A percentile compares a stretch with the other conserved stretches of the same genome.
Evolutionary conservation across 2,113 vertebrate genomes (phyloP).

Genomic region (Aramus guarauna): DNA sequence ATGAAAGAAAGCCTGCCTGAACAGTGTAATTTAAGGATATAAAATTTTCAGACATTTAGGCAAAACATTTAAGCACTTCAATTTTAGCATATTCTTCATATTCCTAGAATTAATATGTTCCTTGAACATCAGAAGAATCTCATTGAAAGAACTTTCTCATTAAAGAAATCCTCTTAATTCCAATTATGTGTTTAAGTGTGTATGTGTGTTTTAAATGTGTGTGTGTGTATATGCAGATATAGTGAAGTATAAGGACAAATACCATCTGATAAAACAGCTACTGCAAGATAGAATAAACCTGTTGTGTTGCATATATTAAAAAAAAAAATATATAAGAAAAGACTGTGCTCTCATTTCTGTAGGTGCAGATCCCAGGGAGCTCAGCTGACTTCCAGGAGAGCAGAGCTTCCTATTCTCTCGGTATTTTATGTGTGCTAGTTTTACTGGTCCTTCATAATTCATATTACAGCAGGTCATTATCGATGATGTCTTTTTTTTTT

Average conservation of each 20-base stretch:
- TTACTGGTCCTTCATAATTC: not conserved
- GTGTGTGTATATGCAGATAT: rapidly evolving
- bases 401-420: not conserved
- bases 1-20: not conserved
- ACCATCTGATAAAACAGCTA: not conserved
- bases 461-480: not conserved
- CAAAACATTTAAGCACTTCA: slow-evolving; percentile 22
- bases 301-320: not conserved
- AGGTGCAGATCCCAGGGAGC: not conserved
- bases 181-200: not conserved
- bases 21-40: not conserved
- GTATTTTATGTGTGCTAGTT: not conserved
- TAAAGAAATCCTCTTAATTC: not conserved
- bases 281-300: not conserved
- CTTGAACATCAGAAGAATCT: not conserved
- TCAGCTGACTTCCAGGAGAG: not conserved
- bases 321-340: not conserved
- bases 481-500: too few relatives aligned
- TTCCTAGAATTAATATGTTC: not conserved
- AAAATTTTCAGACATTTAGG: slow-evolving; percentile 17
- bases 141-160: not conserved
- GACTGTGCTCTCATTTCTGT: not conserved
- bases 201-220: not conserved
- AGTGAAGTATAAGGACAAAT: not conserved
- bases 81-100: not conserved